Percentiles rank a stretch among this genome's conserved stretches.
These are phyloP conservation scores for Ectemnius lituratus DNA, from an alignment of 2,888 invertebrate species.

Conservation along the genomic window DNA sequence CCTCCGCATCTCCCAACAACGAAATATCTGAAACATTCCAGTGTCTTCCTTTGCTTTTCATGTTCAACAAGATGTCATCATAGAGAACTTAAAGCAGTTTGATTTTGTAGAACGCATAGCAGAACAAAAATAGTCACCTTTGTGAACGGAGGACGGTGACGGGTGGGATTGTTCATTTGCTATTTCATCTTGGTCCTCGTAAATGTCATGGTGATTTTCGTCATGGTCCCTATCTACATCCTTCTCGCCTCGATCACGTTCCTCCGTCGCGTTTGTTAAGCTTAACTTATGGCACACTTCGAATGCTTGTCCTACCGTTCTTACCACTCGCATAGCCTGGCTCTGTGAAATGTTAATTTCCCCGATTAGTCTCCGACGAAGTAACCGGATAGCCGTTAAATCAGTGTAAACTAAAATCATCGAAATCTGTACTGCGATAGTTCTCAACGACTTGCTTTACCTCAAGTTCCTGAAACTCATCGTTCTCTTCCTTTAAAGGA, in stretches of 20 bases:
- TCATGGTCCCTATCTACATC: constrained; percentile 64
- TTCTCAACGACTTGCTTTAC: constrained; percentile 56
- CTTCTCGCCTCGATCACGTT: constrained; percentile 70
- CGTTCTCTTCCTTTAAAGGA: constrained; percentile 71
- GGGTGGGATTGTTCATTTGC: constrained; percentile 74
- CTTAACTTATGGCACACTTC: constrained; percentile 99
- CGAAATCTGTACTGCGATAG: constrained; percentile 15
- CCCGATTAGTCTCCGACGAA: constrained; percentile 19
- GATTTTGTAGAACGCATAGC: not conserved
- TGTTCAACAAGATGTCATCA: too few species aligned
- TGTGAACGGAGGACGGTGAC: constrained; percentile 73
- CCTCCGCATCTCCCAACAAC: constrained; percentile 71
- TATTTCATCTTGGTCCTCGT: constrained; percentile 79
- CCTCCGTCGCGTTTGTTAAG: constrained; percentile 80
- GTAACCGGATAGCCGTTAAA: too few species aligned
- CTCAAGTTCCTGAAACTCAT: constrained; percentile 75
- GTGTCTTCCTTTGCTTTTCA: too few species aligned
- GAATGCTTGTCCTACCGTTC: constrained; percentile 99
- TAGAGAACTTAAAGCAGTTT: too few species aligned
- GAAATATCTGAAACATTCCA: constrained; percentile 69
- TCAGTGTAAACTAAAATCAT: too few species aligned
- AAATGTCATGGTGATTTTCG: constrained; percentile 76
- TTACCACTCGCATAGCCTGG: constrained; percentile 98
- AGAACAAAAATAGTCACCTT: constrained; percentile 60
- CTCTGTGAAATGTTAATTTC: constrained; percentile 82